Base-by-base conservation (phyloP, 2,113 vertebrate genomes). In the Brachionichthys hirsutus region DNA sequence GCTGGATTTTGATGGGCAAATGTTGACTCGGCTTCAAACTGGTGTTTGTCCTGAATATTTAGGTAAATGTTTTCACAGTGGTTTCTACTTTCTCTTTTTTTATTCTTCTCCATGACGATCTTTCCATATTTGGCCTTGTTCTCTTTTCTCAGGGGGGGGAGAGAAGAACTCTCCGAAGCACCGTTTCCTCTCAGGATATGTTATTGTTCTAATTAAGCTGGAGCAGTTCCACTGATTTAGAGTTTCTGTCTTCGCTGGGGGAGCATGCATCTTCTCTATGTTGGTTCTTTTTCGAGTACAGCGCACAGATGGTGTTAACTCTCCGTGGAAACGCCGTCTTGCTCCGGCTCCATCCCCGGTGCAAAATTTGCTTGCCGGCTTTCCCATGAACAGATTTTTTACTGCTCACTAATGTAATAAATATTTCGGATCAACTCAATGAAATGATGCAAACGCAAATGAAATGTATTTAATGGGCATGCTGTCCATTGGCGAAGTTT, bases 381-480 rank as follows among this genome's bases (percentile, higher is more conserved):
- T 82, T 88, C 63, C 71, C 71, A 54, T 73, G 70, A 86, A 81
- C 78, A 87, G 70, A 67, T 82, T 85, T 85, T 88, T 89, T 85
- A 85, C 77, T 70, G 83, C 75, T 70, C 78, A 50, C 64, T 38
- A 38, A 82, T 86, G 84, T 89, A 83, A 88, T 88, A 89, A 84
- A 89, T 89, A 87, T 90, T 87, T 87, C 78, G 83, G 72, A 85
- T 88, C 77, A 87, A 80, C 74, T 79, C 84, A 83, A 83, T 83
- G 83, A 87, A 89, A 87, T 62, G 82, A 78, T 84, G 83, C 83
- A 89, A 91, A 88, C 79, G 88, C 81, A 90, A 88, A 90, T 88
- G 78, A 87, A 83, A 82, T 78, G 76, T 79, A 81, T 81, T 83
- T 87, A 85, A 88, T 60, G 62, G 79, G 73, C 80, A 67, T 79